Evolutionary conservation across 1,140 invertebrate genomes (phyloP), one percentile per base, ranked within the genome.

Genomic region (Wasmannia auropunctata): DNA sequence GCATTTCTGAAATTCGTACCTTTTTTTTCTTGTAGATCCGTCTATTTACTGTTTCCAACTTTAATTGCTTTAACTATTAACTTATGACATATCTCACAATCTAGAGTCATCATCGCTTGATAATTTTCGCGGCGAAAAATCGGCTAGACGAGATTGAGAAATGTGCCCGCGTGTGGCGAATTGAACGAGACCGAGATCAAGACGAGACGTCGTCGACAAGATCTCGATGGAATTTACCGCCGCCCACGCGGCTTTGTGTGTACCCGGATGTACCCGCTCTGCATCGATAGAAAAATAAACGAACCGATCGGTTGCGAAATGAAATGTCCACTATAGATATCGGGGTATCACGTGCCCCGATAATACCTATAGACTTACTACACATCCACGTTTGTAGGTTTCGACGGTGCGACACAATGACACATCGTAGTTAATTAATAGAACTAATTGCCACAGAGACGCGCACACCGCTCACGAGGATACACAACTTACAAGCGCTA

Each of bases 211-310:
- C 34, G 51, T 58, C 62, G 70, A 83, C 67, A 87, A 85, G 46
- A 69, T 62, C 60, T 40, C 86, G 54, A 14, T 31, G 86, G 86
- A 90, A 90, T 90, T 90, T 70, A 22, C 25, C 28, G 58, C 60
- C 89, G 76, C 89, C 89, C 76, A 90, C 89, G 11, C 28, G 37
- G 60, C 80, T 88, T 90, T 90, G 86, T 90, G 70, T 70, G 7
- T 31, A 63, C 19, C 31, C 60, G 60, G 8, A 16, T 6, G 49
- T 54, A 65, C 80, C 81, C 81, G 60, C 62, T 3, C 86, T 79
- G 72, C n/a, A n/a, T 40, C 56, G 31, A 25, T 58, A 54, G 40
- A 85, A 86, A 87, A 31, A 40, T 43, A 62, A 90, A 80, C 65
- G 67, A 14, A 60, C 16, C 43, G 67, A 72, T 60, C 25, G 14